phyloP scores from a whole-genome alignment of 2,888 invertebrate species.

The Iselma pallidipennis region DNA sequence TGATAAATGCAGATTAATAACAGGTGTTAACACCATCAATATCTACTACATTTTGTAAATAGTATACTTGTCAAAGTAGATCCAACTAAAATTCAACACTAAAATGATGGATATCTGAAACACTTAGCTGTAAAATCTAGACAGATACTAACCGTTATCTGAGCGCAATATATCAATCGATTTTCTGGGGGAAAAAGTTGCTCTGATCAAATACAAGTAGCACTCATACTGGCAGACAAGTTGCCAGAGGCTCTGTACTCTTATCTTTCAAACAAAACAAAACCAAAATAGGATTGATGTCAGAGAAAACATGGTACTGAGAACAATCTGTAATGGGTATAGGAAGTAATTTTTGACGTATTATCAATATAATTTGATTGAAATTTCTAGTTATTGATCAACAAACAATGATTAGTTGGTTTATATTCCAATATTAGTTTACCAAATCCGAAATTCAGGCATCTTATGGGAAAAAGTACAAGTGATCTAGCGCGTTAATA shows the following conservation, averaged over 20 bases:
- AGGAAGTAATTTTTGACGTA: neutral
- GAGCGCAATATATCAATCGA: neutral
- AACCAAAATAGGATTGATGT: too few species aligned
- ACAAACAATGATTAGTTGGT: too few species aligned
- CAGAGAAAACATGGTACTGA: neutral
- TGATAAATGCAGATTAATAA: conserved; percentile 12
- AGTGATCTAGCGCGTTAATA: too few species aligned
- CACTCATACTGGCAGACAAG: neutral
- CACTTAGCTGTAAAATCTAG: conserved; percentile 13
- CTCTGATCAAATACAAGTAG: neutral
- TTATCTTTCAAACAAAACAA: too few species aligned
- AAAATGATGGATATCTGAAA: conserved; percentile 20
- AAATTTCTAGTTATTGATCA: neutral
- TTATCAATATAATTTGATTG: neutral
- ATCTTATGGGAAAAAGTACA: too few species aligned
- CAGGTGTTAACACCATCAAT: conserved; percentile 29
- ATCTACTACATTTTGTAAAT: conserved; percentile 32
- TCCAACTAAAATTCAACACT: conserved; percentile 3
- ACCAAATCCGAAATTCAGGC: too few species aligned
- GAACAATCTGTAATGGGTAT: neutral
- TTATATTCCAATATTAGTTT: too few species aligned
- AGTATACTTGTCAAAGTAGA: conserved; percentile 29
- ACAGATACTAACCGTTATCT: neutral
- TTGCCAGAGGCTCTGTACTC: too few species aligned
- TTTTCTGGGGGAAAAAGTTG: neutral